These are phyloP conservation scores for Frankliniella intonsa DNA, from an alignment of 2,888 invertebrate species.

Conservation along the genomic window DNA sequence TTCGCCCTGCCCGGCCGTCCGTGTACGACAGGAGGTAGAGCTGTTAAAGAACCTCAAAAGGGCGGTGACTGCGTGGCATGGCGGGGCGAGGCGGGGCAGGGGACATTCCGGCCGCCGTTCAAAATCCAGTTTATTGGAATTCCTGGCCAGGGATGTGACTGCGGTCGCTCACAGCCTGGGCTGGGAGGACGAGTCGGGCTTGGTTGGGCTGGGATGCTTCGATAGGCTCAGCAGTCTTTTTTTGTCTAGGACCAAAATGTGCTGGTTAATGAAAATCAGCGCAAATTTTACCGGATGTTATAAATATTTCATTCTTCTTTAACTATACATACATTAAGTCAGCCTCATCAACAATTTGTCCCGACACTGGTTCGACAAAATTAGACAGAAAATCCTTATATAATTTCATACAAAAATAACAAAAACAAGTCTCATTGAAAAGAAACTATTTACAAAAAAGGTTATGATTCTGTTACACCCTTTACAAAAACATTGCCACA, in stretches of 20 bases:
- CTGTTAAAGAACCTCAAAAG: neutral
- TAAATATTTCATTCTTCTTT: too few species aligned
- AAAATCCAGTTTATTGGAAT: slow-evolving; percentile 27
- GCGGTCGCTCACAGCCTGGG: too few species aligned
- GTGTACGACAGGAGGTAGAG: neutral
- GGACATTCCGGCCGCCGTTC: slow-evolving; percentile 1
- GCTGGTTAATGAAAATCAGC: neutral
- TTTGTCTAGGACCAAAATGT: too few species aligned
- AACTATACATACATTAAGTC: too few species aligned
- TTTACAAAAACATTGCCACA: too few species aligned
- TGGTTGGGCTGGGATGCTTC: too few species aligned
- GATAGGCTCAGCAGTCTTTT: too few species aligned
- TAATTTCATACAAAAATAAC: too few species aligned
- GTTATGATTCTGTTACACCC: too few species aligned
- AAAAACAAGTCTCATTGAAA: too few species aligned
- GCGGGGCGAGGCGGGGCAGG: neutral
- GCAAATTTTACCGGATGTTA: neutral
- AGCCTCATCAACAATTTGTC: neutral
- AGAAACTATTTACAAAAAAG: neutral
- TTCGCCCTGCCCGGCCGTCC: neutral
- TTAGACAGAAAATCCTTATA: too few species aligned
- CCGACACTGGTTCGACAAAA: neutral
- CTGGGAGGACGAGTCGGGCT: too few species aligned
- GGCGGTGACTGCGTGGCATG: neutral
- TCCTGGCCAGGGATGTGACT: slow-evolving; percentile 1